Conservation (phyloP, 2,113 vertebrate genomes). For the Caretta caretta region DNA sequence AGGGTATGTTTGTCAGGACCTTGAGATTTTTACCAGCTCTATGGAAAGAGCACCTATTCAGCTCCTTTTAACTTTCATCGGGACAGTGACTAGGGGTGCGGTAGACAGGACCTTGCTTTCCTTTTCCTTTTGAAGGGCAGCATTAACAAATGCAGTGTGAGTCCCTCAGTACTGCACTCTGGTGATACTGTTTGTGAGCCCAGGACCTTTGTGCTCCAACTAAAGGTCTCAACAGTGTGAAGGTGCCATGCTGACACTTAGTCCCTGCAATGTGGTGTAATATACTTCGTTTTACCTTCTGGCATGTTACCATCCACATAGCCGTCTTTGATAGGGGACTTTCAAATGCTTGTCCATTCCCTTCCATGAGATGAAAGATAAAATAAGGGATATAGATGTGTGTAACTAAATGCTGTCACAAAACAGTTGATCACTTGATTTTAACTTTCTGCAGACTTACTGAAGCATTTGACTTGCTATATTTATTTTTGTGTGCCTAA, state of each 20-base stretch:
- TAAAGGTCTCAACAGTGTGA: rapidly evolving
- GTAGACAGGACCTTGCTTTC: not conserved
- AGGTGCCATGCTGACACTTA: not conserved
- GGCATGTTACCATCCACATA: not conserved
- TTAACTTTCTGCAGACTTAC: slow-evolving; percentile 40
- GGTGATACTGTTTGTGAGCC: rapidly evolving
- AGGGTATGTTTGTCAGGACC: not conserved
- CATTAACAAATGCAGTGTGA: rapidly evolving
- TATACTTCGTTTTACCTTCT: not conserved
- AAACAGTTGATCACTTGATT: not conserved
- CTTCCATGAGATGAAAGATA: not conserved
- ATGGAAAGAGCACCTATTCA: not conserved
- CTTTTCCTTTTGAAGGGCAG: not conserved
- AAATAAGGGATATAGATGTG: not conserved
- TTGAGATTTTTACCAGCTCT: rapidly evolving
- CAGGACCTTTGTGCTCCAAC: not conserved
- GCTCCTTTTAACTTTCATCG: rapidly evolving
- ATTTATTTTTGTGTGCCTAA: slow-evolving; percentile 72
- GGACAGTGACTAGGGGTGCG: too few relatives aligned
- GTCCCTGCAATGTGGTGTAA: not conserved
- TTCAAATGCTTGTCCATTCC: not conserved
- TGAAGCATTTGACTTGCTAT: slow-evolving; percentile 42
- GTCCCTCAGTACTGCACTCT: rapidly evolving
- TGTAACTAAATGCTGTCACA: not conserved
- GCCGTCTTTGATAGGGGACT: not conserved